Evolutionary conservation across 2,888 invertebrate genomes (phyloP).

Genomic region (Molanna angustata): DNA sequence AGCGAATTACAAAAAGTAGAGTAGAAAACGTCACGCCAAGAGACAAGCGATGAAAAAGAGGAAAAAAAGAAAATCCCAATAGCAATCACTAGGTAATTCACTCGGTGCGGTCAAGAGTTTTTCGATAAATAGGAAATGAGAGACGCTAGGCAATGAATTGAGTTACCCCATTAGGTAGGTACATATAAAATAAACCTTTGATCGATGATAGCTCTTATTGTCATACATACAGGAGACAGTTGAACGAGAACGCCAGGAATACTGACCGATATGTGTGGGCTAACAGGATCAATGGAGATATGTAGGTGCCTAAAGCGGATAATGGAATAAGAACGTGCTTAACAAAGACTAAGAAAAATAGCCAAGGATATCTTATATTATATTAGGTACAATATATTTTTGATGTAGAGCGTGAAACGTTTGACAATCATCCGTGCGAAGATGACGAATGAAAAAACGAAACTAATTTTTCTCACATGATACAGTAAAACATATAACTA

Average conservation of each 20-base stretch:
- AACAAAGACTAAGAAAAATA: slow-evolving; percentile 8
- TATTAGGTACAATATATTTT: too few relatives aligned
- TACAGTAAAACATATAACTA: too few relatives aligned
- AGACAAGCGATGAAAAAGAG: too few relatives aligned
- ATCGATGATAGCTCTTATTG: slow-evolving; percentile 9
- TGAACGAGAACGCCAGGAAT: slow-evolving; percentile 10
- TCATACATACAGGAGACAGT: slow-evolving; percentile 18
- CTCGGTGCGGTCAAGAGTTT: not conserved
- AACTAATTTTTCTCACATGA: too few relatives aligned
- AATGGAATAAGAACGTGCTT: slow-evolving; percentile 11
- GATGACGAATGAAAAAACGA: too few relatives aligned
- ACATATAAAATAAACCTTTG: slow-evolving; percentile 17
- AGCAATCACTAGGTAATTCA: not conserved
- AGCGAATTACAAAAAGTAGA: too few relatives aligned
- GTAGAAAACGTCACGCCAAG: too few relatives aligned
- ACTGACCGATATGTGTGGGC: not conserved
- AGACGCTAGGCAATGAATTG: slow-evolving; percentile 12
- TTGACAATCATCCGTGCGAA: slow-evolving; percentile 4
- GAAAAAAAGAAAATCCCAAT: not conserved
- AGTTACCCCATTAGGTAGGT: too few relatives aligned
- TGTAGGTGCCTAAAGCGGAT: slow-evolving; percentile 35
- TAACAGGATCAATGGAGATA: slow-evolving; percentile 10
- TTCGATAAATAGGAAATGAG: too few relatives aligned
- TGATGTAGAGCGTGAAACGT: slow-evolving; percentile 10
- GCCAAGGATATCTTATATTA: too few relatives aligned